phyloP scores from a whole-genome alignment of 2,113 vertebrate species.

The Notarius lentiginosus region DNA sequence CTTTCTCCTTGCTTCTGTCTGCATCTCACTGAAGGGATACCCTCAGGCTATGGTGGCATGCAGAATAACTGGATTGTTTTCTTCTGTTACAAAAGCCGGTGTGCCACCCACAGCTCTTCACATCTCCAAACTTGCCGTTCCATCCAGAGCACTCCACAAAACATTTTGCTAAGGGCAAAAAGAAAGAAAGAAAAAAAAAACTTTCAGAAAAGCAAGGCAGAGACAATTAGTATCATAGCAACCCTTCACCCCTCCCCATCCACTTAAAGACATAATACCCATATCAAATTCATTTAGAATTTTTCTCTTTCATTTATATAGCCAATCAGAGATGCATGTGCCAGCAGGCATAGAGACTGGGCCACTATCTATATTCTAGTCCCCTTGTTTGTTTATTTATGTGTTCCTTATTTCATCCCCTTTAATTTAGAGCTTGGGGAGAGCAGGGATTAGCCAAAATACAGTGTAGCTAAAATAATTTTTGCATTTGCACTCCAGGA shows the following conservation, averaged over 20 bases:
- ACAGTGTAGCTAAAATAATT: slow-evolving; percentile 71
- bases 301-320: slow-evolving; percentile 67
- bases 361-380: slow-evolving; percentile 68
- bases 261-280: slow-evolving; percentile 75
- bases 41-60: slow-evolving; percentile 41
- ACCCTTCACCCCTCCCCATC: slow-evolving; percentile 63
- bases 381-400: slow-evolving; percentile 62
- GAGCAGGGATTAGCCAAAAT: slow-evolving; percentile 58
- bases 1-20: slow-evolving; percentile 31
- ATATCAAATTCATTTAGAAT: slow-evolving; percentile 77
- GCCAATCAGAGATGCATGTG: slow-evolving; percentile 71
- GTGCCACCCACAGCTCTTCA: slow-evolving; percentile 49
- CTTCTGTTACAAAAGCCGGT: slow-evolving; percentile 25
- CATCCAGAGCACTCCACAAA: slow-evolving; percentile 70
- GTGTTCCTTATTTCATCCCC: slow-evolving; percentile 50
- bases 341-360: slow-evolving; percentile 62
- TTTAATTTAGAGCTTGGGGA: slow-evolving; percentile 54
- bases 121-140: slow-evolving; percentile 53
- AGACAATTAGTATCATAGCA: slow-evolving; percentile 71
- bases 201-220: slow-evolving; percentile 72
- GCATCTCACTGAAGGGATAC: slow-evolving; percentile 53
- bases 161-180: slow-evolving; percentile 60
- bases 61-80: slow-evolving; percentile 20
- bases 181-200: slow-evolving; percentile 62
- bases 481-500: slow-evolving; percentile 71